phyloP scores from a whole-genome alignment of 2,888 invertebrate genomes.

The Panorpa germanica region DNA sequence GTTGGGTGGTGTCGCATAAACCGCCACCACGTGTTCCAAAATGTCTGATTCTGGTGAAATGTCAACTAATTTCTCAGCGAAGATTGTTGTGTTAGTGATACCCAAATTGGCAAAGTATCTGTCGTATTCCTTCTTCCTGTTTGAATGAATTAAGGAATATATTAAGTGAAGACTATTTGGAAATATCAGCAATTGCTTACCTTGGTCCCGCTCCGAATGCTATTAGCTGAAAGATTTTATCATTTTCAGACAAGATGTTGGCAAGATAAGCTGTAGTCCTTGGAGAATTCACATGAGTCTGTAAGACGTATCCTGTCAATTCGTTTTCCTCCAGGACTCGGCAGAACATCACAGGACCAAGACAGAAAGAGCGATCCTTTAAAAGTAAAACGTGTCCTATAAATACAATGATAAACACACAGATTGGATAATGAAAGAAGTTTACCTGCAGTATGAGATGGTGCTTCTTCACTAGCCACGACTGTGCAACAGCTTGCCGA shows the following conservation, averaged over 20 bases:
- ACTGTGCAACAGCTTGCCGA: constrained; percentile 32
- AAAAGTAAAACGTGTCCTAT: constrained; percentile 10
- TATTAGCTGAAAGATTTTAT: constrained; percentile 34
- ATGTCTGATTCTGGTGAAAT: constrained; percentile 28
- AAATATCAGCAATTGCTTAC: too few relatives aligned
- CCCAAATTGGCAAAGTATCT: constrained; percentile 47
- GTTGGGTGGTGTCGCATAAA: constrained; percentile 60
- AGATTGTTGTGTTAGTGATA: constrained; percentile 33
- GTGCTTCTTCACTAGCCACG: constrained; percentile 31
- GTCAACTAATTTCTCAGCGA: constrained; percentile 29
- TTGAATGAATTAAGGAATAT: too few relatives aligned
- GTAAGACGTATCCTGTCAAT: constrained; percentile 53
- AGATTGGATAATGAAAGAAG: not conserved
- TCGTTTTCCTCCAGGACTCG: constrained; percentile 43
- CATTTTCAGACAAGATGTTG: constrained; percentile 36
- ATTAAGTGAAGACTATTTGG: too few relatives aligned
- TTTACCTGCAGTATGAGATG: constrained; percentile 35
- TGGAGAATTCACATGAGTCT: constrained; percentile 63
- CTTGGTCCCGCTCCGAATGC: constrained; percentile 39
- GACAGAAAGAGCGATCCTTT: constrained; percentile 62
- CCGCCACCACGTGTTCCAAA: constrained; percentile 38
- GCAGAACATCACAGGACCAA: constrained; percentile 58
- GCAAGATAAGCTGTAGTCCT: constrained; percentile 64
- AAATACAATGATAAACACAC: constrained; percentile 3
- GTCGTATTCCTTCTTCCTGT: constrained; percentile 45